Conservation (phyloP, 2,888 invertebrate species). For the Venusia cambrica region DNA sequence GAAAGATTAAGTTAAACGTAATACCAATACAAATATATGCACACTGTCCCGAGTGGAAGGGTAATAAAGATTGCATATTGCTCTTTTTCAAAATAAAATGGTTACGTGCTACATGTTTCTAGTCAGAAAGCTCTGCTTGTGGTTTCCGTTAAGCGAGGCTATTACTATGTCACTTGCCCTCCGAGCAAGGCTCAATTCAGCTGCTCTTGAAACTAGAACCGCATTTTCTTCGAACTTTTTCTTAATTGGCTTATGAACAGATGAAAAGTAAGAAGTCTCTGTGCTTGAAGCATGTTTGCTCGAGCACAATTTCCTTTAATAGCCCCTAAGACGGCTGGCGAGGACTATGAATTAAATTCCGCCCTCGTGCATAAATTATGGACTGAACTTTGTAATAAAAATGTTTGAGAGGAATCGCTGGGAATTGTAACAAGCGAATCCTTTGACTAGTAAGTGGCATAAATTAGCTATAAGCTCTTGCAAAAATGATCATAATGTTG, state of each 20-base stretch:
- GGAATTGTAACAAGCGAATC: too few species aligned
- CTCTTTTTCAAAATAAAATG: background rate
- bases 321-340: slow-evolving; percentile 6
- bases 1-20: too few species aligned
- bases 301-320: slow-evolving; percentile 7
- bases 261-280: too few species aligned
- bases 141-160: background rate
- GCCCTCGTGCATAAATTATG: slow-evolving; percentile 7
- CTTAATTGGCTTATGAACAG: slow-evolving; percentile 27
- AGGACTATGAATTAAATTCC: slow-evolving; percentile 5
- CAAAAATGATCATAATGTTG: too few species aligned
- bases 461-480: too few species aligned
- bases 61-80: too few species aligned
- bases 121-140: background rate
- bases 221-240: slow-evolving; percentile 33
- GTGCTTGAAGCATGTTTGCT: slow-evolving; percentile 24
- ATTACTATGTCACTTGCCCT: slow-evolving; percentile 10
- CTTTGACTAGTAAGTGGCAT: too few species aligned
- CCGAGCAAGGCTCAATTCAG: slow-evolving; percentile 2
- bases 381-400: too few species aligned
- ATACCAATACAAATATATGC: too few species aligned
- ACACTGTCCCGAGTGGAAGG: too few species aligned
- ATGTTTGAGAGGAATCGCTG: too few species aligned
- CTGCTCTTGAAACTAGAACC: slow-evolving; percentile 34
- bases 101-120: background rate